Evolutionary conservation across 1,140 invertebrate species (phyloP).

Genomic region (Zaprionus vittiger): DNA sequence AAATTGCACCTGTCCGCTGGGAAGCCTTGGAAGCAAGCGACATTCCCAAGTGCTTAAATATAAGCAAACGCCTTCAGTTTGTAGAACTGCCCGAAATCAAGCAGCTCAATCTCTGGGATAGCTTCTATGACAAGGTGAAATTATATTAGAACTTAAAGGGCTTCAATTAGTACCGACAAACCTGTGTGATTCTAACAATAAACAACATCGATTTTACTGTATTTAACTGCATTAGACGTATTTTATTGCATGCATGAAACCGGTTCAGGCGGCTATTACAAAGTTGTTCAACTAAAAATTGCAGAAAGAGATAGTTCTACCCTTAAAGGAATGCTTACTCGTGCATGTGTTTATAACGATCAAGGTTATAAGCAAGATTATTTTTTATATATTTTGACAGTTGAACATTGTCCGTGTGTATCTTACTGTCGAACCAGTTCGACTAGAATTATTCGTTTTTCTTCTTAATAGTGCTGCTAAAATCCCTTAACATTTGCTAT

Average conservation of each 20-base stretch:
- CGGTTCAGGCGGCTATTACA: not conserved
- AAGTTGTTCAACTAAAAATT: not conserved
- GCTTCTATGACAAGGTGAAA: slow-evolving; percentile 60
- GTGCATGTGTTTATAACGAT: not conserved
- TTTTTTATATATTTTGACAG: not conserved
- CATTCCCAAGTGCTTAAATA: slow-evolving; percentile 77
- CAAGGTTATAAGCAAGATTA: not conserved
- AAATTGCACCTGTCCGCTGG: slow-evolving; percentile 49
- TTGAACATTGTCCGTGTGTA: not conserved
- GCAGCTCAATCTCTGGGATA: slow-evolving; percentile 83
- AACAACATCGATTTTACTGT: not conserved
- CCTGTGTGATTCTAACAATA: not conserved
- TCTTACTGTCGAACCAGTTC: no score
- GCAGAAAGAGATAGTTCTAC: not conserved
- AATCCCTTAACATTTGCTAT: no score
- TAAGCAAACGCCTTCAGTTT: slow-evolving; percentile 69
- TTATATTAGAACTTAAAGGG: slow-evolving; percentile 33
- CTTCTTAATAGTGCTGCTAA: no score
- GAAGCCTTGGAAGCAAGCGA: slow-evolving; percentile 39
- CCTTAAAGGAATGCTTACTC: not conserved
- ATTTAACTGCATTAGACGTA: not conserved
- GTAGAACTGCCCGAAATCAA: slow-evolving; percentile 79
- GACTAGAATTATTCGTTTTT: no score
- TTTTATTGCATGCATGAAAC: not conserved
- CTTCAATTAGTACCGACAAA: not conserved